A percentile compares a stretch with the other conserved stretches of the same genome.
Conservation (phyloP, 2,113 vertebrate species). For the Cairina moschata region DNA sequence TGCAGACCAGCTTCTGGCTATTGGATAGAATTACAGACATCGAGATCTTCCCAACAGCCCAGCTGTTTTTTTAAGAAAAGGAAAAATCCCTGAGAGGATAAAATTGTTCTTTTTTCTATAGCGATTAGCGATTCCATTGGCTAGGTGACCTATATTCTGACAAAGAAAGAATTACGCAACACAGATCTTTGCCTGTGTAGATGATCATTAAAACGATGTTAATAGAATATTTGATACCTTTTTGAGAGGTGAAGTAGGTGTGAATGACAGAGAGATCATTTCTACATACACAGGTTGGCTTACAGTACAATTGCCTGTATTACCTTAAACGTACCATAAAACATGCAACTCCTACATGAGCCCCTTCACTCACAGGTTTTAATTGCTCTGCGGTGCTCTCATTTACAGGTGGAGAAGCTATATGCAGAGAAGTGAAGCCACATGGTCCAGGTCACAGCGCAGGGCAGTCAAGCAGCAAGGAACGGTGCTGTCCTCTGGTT, state of each 20-base stretch:
- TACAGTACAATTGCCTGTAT: not conserved
- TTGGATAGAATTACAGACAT: conserved; percentile 40
- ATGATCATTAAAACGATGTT: not conserved
- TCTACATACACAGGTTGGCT: not conserved
- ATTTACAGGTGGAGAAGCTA: conserved; percentile 25
- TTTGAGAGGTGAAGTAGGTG: conserved; percentile 10
- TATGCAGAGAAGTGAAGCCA: not conserved
- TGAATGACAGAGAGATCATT: conserved; percentile 3
- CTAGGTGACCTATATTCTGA: conserved; percentile 6
- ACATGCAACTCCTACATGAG: not conserved
- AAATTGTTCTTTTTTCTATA: not conserved
- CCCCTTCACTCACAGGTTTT: not conserved
- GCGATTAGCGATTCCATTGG: conserved; percentile 30
- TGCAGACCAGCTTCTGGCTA: conserved; percentile 39
- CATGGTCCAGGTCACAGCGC: not conserved
- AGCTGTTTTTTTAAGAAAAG: not conserved
- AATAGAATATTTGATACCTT: conserved; percentile 10
- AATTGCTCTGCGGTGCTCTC: not conserved
- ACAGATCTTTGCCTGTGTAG: conserved; percentile 20
- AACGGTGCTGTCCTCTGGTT: not conserved
- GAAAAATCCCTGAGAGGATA: not conserved
- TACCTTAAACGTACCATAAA: not conserved
- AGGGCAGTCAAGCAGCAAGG: not conserved
- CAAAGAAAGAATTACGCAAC: not conserved
- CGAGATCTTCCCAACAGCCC: conserved; percentile 10